Conservation (phyloP, 2,888 invertebrate species). For the Troilus luridus region DNA sequence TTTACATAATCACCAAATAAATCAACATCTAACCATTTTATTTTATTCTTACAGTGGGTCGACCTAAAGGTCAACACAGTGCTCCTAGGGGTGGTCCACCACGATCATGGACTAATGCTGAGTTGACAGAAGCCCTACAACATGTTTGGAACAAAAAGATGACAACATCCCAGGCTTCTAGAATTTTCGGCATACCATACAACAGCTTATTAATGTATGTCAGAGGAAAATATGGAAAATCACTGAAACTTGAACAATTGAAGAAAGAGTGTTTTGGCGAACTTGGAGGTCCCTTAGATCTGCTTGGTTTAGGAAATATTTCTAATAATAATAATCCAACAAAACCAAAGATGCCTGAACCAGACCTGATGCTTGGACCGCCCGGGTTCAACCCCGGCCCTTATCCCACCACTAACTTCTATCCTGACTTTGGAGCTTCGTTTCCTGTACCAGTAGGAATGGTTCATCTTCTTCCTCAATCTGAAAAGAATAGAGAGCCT, state of each 20-base stretch:
- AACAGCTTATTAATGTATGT: conserved; percentile 94
- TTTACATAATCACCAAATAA: not conserved
- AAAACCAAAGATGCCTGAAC: conserved; percentile 65
- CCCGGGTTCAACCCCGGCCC: conserved; percentile 84
- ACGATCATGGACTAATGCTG: conserved; percentile 92
- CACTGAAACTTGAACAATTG: conserved; percentile 88
- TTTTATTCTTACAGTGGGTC: conserved; percentile 74
- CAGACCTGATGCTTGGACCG: conserved; percentile 72
- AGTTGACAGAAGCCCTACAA: conserved; percentile 89
- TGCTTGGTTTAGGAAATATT: conserved; percentile 76
- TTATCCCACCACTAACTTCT: conserved; percentile 79
- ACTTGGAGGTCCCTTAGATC: conserved; percentile 77
- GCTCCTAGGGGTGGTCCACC: conserved; percentile 92
- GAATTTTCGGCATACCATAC: conserved; percentile 94
- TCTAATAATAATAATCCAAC: conserved; percentile 70
- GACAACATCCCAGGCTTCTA: conserved; percentile 92
- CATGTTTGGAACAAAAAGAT: conserved; percentile 97
- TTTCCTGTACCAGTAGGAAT: conserved; percentile 89
- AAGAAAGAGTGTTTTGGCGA: conserved; percentile 90
- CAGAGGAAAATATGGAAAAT: conserved; percentile 93
- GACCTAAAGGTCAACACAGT: conserved; percentile 92
- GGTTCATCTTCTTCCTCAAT: conserved; percentile 86
- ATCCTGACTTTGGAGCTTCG: conserved; percentile 84
- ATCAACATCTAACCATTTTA: not conserved
- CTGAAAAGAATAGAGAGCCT: conserved; percentile 78